Base-by-base conservation (phyloP, 2,888 invertebrate species). In the Lysandra bellargus region DNA sequence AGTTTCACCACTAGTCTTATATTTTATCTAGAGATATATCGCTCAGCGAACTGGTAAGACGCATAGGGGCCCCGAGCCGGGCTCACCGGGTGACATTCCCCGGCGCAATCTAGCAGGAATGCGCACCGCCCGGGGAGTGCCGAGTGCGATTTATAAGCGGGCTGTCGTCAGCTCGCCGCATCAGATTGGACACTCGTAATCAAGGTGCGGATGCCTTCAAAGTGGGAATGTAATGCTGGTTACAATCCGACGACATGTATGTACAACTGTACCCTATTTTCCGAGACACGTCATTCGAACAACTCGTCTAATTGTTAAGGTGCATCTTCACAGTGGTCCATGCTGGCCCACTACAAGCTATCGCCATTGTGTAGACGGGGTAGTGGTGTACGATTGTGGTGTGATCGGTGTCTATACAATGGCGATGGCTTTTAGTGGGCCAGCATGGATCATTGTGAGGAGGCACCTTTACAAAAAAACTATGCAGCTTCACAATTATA, bases 101-200 rank as follows among this genome's bases (percentile, higher is more conserved):
- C 1, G 14, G 14, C 69, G 69, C 17, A 69, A 69, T 69, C 69
- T 69, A 69, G 69, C 33, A 33, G 69, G 69, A 69, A 69, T 69
- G 69, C 14, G 69, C 69, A 23, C 33, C 14, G 33, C 69, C 33
- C 69, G 69, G 69, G 9, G 69, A 69, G 33, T 37, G 33, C 33
- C 33, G 23, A 33, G 33, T 69, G 69, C 69, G 69, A 69, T 69
- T 69, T 69, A 37, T 69, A 33, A 69, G 69, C 69, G 69, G 30
- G 64, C 64, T 9, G 64, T 9, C 9, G 64, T 12, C 64, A 64
- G 4, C 69, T 30, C 30, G 12, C 33, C 69, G 33, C 69, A 69
- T 37, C 69, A 37, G 33, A 69, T 69, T 37, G 33, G 33, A 69
- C 69, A 69, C 69, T 33, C 23, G 69, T 37, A 69, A 69, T 69